phyloP scores from a whole-genome alignment of 2,113 vertebrate species.

The human region DNA sequence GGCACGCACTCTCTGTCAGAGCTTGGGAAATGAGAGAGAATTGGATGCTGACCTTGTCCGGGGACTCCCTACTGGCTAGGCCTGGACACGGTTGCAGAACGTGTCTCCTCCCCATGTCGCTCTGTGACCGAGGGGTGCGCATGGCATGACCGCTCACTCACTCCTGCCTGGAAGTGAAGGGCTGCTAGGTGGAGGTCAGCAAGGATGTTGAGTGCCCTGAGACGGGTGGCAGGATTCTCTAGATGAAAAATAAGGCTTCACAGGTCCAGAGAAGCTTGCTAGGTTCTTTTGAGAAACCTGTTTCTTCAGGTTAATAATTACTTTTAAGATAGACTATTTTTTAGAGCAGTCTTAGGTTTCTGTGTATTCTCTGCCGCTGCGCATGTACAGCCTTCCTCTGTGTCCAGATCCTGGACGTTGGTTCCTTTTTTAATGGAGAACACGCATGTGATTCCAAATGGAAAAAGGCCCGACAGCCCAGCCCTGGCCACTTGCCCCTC shows the following conservation, averaged over 20 bases:
- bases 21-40: too few relatives aligned
- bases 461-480: too few relatives aligned
- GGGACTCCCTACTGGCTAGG: background rate
- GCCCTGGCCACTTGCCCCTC: too few relatives aligned
- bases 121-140: background rate
- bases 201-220: background rate
- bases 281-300: too few relatives aligned
- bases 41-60: background rate
- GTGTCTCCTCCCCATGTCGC: background rate
- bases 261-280: background rate
- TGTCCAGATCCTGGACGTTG: too few relatives aligned
- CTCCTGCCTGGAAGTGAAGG: background rate
- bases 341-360: too few relatives aligned
- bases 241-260: background rate
- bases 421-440: background rate
- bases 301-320: too few relatives aligned
- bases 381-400: too few relatives aligned
- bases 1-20: background rate
- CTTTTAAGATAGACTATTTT: too few relatives aligned
- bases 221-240: background rate
- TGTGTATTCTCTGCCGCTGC: too few relatives aligned
- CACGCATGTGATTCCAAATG: too few relatives aligned
- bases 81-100: background rate
- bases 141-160: fast-evolving
- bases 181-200: background rate